Evolutionary conservation across 1,140 invertebrate genomes (phyloP).

Genomic region (Euglossa dilemma): DNA sequence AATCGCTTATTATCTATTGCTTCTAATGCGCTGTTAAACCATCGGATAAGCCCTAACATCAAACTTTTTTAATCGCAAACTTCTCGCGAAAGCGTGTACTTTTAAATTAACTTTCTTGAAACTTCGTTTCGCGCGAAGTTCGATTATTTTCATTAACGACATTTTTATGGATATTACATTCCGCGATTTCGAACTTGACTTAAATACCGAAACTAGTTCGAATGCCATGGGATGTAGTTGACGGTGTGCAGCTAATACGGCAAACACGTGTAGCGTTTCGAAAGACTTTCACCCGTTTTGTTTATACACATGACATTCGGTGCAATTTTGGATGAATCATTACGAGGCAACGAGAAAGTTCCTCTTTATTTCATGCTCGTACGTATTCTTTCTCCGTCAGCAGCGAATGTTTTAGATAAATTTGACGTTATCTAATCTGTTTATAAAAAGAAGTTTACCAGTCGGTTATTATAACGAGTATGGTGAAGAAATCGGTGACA

Average conservation of each 20-base stretch:
- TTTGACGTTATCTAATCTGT: not conserved
- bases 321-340: constrained; percentile 21
- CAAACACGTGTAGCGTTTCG: not conserved
- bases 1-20: not conserved
- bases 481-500: constrained; percentile 7
- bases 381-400: not conserved
- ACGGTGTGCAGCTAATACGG: not conserved
- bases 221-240: not conserved
- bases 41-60: not conserved
- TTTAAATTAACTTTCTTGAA: not conserved
- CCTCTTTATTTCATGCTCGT: too few relatives aligned
- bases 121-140: not conserved
- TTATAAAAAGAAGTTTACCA: not conserved
- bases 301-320: constrained; percentile 1
- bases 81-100: not conserved
- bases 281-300: not conserved
- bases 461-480: constrained; percentile 2
- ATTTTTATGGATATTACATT: not conserved
- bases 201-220: not conserved
- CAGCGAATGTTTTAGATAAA: not conserved
- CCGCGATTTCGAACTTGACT: not conserved
- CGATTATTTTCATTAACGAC: not conserved
- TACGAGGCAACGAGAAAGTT: not conserved
- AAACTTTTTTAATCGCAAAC: not conserved
- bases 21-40: not conserved